Evolutionary conservation across 2,113 vertebrate species (phyloP).

Genomic region (Pluvianellus socialis): DNA sequence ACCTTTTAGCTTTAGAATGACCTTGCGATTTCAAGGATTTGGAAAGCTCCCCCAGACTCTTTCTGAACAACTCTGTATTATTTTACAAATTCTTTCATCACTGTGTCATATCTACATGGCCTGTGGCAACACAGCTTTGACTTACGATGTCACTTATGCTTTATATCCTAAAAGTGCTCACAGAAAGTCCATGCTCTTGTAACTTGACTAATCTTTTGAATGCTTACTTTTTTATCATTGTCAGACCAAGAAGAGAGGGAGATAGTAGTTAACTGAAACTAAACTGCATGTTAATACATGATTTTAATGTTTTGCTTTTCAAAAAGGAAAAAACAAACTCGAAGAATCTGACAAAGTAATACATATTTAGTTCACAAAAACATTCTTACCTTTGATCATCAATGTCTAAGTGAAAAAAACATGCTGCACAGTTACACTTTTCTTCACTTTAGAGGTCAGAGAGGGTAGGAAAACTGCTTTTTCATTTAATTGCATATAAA

Average conservation of each 20-base stretch:
- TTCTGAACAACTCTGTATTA: neutral
- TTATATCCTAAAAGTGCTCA: neutral
- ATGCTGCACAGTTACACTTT: constrained; percentile 1
- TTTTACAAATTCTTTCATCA: neutral
- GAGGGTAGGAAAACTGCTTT: constrained; percentile 36
- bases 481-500: constrained; percentile 61
- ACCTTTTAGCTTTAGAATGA: neutral
- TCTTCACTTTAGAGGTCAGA: constrained; percentile 42
- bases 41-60: neutral
- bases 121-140: neutral
- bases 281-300: neutral
- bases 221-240: neutral
- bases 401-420: neutral
- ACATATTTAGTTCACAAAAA: neutral
- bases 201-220: neutral
- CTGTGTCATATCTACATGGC: neutral
- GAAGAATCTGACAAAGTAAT: neutral
- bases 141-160: neutral
- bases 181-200: neutral
- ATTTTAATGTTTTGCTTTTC: neutral
- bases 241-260: neutral
- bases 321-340: neutral
- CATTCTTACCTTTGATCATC: constrained; percentile 23
- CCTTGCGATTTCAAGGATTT: neutral
- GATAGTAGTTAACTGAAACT: neutral